Evolutionary conservation across 2,888 invertebrate species (phyloP), one percentile per base, ranked within the genome.

Genomic region (Crossocerus cetratus): DNA sequence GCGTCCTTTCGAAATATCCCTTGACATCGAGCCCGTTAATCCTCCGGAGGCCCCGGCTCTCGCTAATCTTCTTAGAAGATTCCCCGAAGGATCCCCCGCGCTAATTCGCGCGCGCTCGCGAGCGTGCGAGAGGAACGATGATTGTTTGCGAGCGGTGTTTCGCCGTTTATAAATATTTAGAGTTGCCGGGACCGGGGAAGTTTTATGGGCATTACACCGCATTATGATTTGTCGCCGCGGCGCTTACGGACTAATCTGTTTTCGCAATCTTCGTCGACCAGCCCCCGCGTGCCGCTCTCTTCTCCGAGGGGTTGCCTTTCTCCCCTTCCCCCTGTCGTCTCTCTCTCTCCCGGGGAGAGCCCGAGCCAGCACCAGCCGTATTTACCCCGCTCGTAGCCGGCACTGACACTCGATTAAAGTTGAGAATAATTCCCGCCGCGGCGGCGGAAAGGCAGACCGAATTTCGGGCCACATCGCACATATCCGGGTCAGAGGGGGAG

Each of bases 11-110:
- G 71, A 74, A 78, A 81, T 76, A 74, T 76, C 72, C 64, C 60
- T 70, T 65, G 77, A 80, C 80, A 70, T 56, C 74, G 44, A 78
- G 80, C 74, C 58, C 74, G 32, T 78, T 81, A 81, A 81, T 80
- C 81, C 75, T 61, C 73, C 75, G 65, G 75, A 78, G 77, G 58
- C 49, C 16, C 16, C 49, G 16, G 14, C n/a, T 49, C 8, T 4
- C 32, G 32, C 78, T 80, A 80, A 81, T 80, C 81, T 78, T 63
- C 80, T 81, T 81, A 78, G 68, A 57, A 65, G 32, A 32, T 32
- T 64, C 71, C 74, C 74, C 68, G 77, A 77, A 71, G 72, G 72
- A 32, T 32, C 62, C 65, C 16, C 20, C 58, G 43, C 68, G 69
- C 72, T 78, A 80, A 80, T 81, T 71, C 74, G 74, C 71, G 62